phyloP scores from a whole-genome alignment of 1,140 invertebrate species.

The Idris sp. region DNA sequence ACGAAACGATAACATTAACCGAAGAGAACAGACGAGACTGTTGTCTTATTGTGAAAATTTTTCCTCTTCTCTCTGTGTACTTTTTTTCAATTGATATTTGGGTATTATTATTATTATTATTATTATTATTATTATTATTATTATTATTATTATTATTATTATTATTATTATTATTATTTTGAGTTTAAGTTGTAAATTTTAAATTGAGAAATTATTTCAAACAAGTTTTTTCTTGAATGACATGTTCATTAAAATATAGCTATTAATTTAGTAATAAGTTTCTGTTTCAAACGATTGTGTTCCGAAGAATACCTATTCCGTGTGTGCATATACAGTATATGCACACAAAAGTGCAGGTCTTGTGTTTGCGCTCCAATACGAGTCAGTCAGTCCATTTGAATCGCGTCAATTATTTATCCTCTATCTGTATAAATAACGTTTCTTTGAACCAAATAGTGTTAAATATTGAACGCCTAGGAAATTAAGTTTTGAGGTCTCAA shows the following conservation, averaged over 20 bases:
- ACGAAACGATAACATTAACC: constrained; percentile 28
- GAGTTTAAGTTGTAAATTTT: too few relatives aligned
- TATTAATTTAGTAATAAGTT: too few relatives aligned
- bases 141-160: too few relatives aligned
- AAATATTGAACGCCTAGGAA: constrained; percentile 34
- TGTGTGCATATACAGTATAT: too few relatives aligned
- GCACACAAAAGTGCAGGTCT: constrained; percentile 8
- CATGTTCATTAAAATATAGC: too few relatives aligned
- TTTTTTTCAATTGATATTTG: too few relatives aligned
- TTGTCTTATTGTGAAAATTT: constrained; percentile 16
- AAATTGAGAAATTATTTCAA: too few relatives aligned
- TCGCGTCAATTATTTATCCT: constrained; percentile 37
- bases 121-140: too few relatives aligned
- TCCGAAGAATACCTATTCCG: constrained; percentile 10
- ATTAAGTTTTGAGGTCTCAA: constrained; percentile 16
- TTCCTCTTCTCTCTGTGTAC: neutral
- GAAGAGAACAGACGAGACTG: constrained; percentile 13
- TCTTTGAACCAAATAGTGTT: constrained; percentile 18
- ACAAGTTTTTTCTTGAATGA: too few relatives aligned
- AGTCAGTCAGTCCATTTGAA: constrained; percentile 11
- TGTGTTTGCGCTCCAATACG: constrained; percentile 5
- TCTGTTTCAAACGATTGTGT: too few relatives aligned
- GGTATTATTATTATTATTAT: too few relatives aligned
- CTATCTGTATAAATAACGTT: constrained; percentile 41
- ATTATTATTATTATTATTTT: too few relatives aligned